Evolutionary conservation across 1,140 invertebrate genomes (phyloP), one percentile per base, ranked within the genome.

Genomic region (Drosophila nigrodunni): DNA sequence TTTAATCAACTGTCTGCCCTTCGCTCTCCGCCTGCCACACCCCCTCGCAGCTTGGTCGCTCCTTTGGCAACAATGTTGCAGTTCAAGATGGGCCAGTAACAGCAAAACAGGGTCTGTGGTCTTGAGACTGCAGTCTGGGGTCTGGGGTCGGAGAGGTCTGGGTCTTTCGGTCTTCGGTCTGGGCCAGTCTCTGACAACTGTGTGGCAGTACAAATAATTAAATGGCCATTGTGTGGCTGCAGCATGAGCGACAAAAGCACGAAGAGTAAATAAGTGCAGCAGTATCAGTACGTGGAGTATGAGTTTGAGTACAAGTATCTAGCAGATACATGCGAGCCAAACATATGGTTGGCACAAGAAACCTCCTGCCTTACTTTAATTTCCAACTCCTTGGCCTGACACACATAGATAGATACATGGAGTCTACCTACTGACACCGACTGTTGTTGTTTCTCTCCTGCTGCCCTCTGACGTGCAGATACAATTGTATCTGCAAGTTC

Each of bases 321-420:
- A 69, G 74, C 71, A 80, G 62, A 78, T 76, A 62, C 71, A 77
- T 69, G 71, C 59, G 58, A 68, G 55, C 67, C 60, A 60, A 64
- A 81, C 85, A 85, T 89, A 82, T 75, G 85, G 55, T 77, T 71
- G 49, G 85, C 66, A 66, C 86, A 78, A 90, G 78, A 90, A 90
- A 90, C 86, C 86, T 90, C 87, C 86, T 90, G 86, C 86, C 86
- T 90, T 90, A 90, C 86, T 90, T 90, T 90, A 90, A 82, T 90
- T 90, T 82, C 79, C 79, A 80, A 74, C 82, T 90, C 78, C 87
- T 90, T 82, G 41, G 39, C 43, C 85, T 88, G 83, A 88, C 83
- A 88, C 85, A 88, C 83, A 87, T 83, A 88, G 79, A 83, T 87
- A 78, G 55, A 79, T 64, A 10, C 9, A 15, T 55, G 11, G 52